These are phyloP conservation scores for Hylaeus anthracinus DNA, from an alignment of 1,140 invertebrate genomes.

Conservation along the genomic window DNA sequence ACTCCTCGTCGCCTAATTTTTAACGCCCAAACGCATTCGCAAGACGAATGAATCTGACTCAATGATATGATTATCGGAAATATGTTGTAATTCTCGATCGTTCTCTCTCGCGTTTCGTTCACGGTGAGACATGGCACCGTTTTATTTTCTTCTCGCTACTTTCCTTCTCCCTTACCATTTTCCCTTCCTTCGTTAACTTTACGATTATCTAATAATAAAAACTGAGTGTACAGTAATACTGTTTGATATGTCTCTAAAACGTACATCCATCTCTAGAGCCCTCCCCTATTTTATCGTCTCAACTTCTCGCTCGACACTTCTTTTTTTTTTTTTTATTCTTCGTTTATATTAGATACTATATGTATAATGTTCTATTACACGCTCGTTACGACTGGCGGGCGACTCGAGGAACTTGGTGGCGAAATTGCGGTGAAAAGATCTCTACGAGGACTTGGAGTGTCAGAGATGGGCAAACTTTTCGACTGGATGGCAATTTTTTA, in stretches of 20 bases:
- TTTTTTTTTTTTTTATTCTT: constrained; percentile 22
- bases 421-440: constrained; percentile 16
- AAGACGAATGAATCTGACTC: constrained; percentile 36
- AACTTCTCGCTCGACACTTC: neutral
- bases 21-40: neutral
- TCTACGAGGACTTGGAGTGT: no score
- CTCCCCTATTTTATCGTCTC: constrained; percentile 28
- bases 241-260: constrained; percentile 79
- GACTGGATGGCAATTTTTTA: no score
- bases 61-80: constrained; percentile 75
- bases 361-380: constrained; percentile 47
- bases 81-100: constrained; percentile 54
- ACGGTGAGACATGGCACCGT: neutral
- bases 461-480: no score
- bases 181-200: neutral
- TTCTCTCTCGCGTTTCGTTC: neutral
- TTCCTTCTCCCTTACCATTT: neutral
- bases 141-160: neutral
- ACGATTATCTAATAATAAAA: constrained; percentile 69
- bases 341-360: constrained; percentile 66
- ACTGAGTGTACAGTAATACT: constrained; percentile 78
- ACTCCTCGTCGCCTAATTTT: neutral
- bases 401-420: constrained; percentile 59
- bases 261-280: constrained; percentile 62
- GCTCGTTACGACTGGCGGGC: constrained; percentile 57